Base-by-base conservation (phyloP, 64 coral and sea anemone species). In the Dendrophyllia cribrosa region DNA sequence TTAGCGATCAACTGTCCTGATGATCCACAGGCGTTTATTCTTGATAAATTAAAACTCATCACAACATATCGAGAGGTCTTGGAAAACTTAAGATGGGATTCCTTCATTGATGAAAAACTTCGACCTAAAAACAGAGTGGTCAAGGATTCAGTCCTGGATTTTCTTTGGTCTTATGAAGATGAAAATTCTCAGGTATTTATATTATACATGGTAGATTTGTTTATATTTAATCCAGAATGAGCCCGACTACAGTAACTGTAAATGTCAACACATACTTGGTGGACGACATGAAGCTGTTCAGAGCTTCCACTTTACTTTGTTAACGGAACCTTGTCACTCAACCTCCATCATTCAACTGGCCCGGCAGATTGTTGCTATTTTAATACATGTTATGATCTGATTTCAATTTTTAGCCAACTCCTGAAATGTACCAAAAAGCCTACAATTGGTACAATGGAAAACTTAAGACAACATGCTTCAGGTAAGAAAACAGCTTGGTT, bases 91-190 rank as follows among this genome's bases (percentile, higher is more conserved):
- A 89, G 93, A 93, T 98, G 96, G 96, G 96, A 98, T 49, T 78
- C 93, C n/a, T 98, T 98, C 73, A 93, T 98, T 26, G 93, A 95
- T 51, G 85, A 95, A 53, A 93, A 59, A 47, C 59, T 90, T 0
- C 77, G 20, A 14, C 93, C 93, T 34, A 98, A 93, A 58, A 73
- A 91, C 46, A 79, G 78, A 20, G 68, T 92, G 69, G n/a, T 98
- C 7, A 93, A 82, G 78, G 78, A 80, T 24, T 87, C 66, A 20
- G 70, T 88, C 3, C 46, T 93, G 64, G 93, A 98, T 66, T 93
- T 98, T 88, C 86, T 98, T 19, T 98, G 96, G 96, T 98, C 93
- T 17, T 98, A 98, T 88, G 96, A 98, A 79, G 96, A 98, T 98
- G 96, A 98, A 87, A 98, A 98, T 52, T 95, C 93, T 25, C 96